These are phyloP conservation scores for Anoplolepis gracilipes DNA, from an alignment of 1,140 invertebrate species.

Conservation along the genomic window DNA sequence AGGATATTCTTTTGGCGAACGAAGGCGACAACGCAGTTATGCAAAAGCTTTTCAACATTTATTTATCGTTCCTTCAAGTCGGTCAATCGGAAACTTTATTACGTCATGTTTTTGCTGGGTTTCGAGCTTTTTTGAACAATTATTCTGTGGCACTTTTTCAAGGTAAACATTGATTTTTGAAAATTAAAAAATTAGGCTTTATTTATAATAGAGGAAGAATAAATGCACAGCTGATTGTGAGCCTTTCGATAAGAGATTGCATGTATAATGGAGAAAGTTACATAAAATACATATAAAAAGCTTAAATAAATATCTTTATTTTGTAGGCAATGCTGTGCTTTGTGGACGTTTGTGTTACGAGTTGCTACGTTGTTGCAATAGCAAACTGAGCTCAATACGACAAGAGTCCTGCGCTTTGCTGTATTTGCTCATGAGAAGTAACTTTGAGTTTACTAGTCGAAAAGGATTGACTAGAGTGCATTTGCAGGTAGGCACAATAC, in stretches of 20 bases:
- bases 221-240: not conserved
- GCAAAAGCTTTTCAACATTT: conserved; percentile 92
- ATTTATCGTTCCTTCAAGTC: conserved; percentile 94
- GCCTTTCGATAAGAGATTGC: not conserved
- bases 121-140: conserved; percentile 96
- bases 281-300: not conserved
- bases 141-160: conserved; percentile 93
- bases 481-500: conserved; percentile 90
- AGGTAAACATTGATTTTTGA: conserved; percentile 85
- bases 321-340: conserved; percentile 91
- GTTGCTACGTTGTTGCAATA: conserved; percentile 92
- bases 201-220: not conserved
- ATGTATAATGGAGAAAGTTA: conserved; percentile 2
- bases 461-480: conserved; percentile 95
- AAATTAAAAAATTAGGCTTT: not conserved
- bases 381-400: conserved; percentile 91
- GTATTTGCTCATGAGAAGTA: conserved; percentile 96
- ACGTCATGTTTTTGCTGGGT: conserved; percentile 95
- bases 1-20: conserved; percentile 88
- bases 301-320: conserved; percentile 43
- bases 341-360: conserved; percentile 95
- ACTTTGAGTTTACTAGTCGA: conserved; percentile 94
- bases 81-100: conserved; percentile 96
- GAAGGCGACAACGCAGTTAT: conserved; percentile 92
- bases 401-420: conserved; percentile 96